Evolutionary conservation across 2,797 vertebrate genomes (phyloP).

Genomic region (Manis crassicaudata): DNA sequence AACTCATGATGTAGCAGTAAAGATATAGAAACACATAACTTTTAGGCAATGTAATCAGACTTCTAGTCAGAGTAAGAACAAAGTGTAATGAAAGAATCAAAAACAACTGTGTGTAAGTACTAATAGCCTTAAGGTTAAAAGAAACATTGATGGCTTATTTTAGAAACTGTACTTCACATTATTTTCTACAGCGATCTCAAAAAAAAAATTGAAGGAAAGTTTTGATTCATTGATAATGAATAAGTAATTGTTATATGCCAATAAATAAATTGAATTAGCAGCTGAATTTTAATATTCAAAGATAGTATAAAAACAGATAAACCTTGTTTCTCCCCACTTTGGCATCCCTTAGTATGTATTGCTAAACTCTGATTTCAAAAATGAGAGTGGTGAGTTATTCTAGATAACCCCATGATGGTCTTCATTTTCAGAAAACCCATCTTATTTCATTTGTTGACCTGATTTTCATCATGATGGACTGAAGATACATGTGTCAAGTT

Average conservation of each 20-base stretch:
- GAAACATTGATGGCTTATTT: not conserved
- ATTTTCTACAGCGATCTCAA: not conserved
- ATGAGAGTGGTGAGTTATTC: not conserved
- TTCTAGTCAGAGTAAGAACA: not conserved
- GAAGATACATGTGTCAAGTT: not conserved
- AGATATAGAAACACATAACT: not conserved
- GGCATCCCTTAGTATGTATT: not conserved
- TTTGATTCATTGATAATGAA: not conserved
- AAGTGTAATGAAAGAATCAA: not conserved
- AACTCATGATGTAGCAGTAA: not conserved
- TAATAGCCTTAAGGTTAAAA: not conserved
- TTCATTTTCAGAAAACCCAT: not conserved
- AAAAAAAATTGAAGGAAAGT: not conserved
- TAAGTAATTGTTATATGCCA: not conserved
- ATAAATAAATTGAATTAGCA: not conserved
- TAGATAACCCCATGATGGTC: not conserved
- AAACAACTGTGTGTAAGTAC: not conserved
- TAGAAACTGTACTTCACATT: not conserved
- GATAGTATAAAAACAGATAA: not conserved
- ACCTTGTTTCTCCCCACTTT: not conserved
- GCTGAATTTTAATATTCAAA: slow-evolving; percentile 10
- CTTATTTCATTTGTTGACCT: not conserved
- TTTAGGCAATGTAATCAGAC: not conserved
- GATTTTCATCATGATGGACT: not conserved
- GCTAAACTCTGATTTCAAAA: not conserved